phyloP scores from a whole-genome alignment of 1,140 invertebrate genomes.

The Drosophila sucinea region DNA sequence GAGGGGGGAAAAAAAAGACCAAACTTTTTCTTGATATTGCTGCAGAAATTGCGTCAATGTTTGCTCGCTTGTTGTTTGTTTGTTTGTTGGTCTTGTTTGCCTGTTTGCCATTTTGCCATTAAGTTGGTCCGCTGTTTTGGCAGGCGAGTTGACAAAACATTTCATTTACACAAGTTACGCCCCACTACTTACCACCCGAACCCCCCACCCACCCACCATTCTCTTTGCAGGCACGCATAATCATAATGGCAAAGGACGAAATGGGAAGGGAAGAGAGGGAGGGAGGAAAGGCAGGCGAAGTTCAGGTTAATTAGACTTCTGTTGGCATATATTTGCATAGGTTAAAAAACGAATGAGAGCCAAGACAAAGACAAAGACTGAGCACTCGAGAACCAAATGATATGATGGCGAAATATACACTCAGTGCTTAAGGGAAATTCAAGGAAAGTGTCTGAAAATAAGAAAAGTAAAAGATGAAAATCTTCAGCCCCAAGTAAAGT shows the following conservation, averaged over 20 bases:
- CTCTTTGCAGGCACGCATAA: slow-evolving; percentile 37
- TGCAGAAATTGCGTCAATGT: slow-evolving; percentile 74
- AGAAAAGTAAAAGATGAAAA: background rate
- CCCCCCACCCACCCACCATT: background rate
- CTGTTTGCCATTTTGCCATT: slow-evolving; percentile 40
- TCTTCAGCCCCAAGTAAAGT: background rate
- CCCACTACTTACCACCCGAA: background rate
- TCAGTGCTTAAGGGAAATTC: background rate
- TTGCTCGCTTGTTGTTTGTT: slow-evolving; percentile 61
- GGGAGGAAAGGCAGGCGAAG: background rate
- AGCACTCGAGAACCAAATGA: slow-evolving; percentile 1
- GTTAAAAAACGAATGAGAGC: slow-evolving; percentile 4
- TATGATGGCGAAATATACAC: background rate
- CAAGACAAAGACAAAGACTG: background rate
- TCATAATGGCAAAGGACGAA: slow-evolving; percentile 40
- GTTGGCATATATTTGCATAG: slow-evolving; percentile 15
- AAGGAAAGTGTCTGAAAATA: background rate
- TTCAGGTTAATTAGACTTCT: slow-evolving; percentile 36
- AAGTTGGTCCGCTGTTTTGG: slow-evolving; percentile 63
- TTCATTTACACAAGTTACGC: slow-evolving; percentile 57
- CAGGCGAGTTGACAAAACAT: slow-evolving; percentile 74
- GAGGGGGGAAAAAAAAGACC: background rate
- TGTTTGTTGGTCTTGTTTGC: slow-evolving; percentile 37
- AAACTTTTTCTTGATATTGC: slow-evolving; percentile 72
- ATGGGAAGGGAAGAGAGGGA: background rate